phyloP scores from a whole-genome alignment of 1,140 invertebrate species.

The Drosophila santomea region DNA sequence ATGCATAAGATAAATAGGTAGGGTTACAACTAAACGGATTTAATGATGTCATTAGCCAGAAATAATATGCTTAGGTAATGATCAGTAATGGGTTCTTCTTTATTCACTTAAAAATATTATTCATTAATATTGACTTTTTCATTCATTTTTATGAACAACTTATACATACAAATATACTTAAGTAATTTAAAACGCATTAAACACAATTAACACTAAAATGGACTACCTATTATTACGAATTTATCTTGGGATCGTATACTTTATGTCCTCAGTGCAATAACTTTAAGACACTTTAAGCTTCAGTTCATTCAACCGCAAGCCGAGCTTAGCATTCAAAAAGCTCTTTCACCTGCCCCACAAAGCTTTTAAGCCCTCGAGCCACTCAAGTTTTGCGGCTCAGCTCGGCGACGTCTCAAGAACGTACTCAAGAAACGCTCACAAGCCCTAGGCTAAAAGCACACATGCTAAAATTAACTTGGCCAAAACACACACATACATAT shows the following conservation, averaged over 20 bases:
- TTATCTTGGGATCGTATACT: no score
- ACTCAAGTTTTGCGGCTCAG: constrained; percentile 53
- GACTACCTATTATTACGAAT: no score
- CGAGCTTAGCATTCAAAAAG: constrained; percentile 45
- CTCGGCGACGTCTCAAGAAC: constrained; percentile 59
- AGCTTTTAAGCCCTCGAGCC: constrained; percentile 49
- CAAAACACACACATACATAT: neutral
- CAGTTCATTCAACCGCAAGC: constrained; percentile 67
- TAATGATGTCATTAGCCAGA: neutral
- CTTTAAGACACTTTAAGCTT: constrained; percentile 12
- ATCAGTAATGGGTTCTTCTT: no score
- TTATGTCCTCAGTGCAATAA: constrained; percentile 3
- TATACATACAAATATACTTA: no score
- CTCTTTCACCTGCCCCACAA: constrained; percentile 37
- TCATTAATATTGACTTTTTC: no score
- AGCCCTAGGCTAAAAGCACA: constrained; percentile 11
- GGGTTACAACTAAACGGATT: neutral
- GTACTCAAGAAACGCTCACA: constrained; percentile 45
- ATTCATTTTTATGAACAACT: no score
- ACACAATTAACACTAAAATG: no score
- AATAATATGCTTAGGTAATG: neutral
- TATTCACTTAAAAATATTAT: no score
- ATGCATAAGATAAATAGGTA: constrained; percentile 4
- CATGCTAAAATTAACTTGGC: constrained; percentile 9
- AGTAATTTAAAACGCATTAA: no score